Evolutionary conservation across 2,888 invertebrate genomes (phyloP).

Genomic region (Athalia cordata): DNA sequence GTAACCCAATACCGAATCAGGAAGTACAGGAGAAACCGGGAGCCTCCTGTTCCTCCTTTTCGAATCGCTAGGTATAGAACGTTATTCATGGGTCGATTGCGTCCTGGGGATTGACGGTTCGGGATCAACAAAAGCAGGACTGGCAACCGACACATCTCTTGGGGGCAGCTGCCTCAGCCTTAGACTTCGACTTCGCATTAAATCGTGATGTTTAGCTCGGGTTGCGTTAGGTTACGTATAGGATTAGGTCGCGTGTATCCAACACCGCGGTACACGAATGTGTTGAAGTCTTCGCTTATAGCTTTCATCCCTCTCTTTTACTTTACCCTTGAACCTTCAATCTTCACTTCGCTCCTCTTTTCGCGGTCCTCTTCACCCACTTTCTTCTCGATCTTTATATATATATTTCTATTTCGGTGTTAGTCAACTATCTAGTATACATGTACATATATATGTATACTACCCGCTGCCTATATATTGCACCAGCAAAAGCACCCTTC

Average conservation of each 20-base stretch:
- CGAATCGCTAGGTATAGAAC: constrained; percentile 46
- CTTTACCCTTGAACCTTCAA: neutral
- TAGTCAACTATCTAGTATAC: too few relatives aligned
- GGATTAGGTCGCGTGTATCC: too few relatives aligned
- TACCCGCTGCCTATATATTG: neutral
- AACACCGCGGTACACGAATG: too few relatives aligned
- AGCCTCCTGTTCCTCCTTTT: neutral
- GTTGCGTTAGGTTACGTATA: too few relatives aligned
- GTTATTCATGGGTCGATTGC: constrained; percentile 55
- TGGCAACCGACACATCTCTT: neutral
- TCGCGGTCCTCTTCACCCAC: neutral
- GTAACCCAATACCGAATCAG: neutral
- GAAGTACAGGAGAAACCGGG: too few relatives aligned
- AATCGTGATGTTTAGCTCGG: too few relatives aligned
- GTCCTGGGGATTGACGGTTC: constrained; percentile 39
- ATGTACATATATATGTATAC: neutral
- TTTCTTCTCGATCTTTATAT: neutral
- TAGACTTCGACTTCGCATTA: neutral
- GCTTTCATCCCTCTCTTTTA: neutral
- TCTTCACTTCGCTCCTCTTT: constrained; percentile 10
- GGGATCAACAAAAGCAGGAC: constrained; percentile 21
- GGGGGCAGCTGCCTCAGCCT: constrained; percentile 6
- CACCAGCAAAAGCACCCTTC: neutral
- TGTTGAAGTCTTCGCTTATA: too few relatives aligned
- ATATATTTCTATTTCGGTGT: constrained; percentile 9